Conservation (phyloP, 1,140 invertebrate species). For the Lucilia sericata region DNA sequence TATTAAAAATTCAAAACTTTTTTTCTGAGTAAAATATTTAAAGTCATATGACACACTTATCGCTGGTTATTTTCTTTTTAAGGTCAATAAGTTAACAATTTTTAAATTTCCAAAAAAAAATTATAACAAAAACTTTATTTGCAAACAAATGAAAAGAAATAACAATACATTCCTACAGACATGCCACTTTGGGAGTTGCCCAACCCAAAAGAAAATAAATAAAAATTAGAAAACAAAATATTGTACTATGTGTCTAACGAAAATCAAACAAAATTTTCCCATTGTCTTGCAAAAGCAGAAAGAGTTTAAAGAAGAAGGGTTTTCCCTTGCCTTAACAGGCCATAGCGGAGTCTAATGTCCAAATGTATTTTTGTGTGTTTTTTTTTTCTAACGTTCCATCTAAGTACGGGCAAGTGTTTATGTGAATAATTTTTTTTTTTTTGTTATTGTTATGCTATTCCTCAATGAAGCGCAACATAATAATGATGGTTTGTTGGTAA, state of each 20-base stretch:
- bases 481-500: not conserved
- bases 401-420: no score
- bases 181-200: slow-evolving; percentile 5
- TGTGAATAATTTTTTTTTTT: no score
- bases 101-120: not conserved
- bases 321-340: not conserved
- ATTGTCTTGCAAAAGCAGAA: not conserved
- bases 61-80: slow-evolving; percentile 1
- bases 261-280: slow-evolving; percentile 7
- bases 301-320: not conserved
- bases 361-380: not conserved
- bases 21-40: not conserved
- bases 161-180: not conserved
- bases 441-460: not conserved
- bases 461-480: slow-evolving; percentile 4
- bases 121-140: not conserved
- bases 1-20: not conserved
- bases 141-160: not conserved
- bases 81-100: slow-evolving; percentile 23
- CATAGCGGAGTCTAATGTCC: not conserved
- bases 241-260: not conserved
- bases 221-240: not conserved
- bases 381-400: not conserved
- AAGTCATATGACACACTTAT: slow-evolving; percentile 24
- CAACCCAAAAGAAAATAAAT: slow-evolving; percentile 13